phyloP scores from a whole-genome alignment of 2,113 vertebrate species.

The Saguinus imperator region DNA sequence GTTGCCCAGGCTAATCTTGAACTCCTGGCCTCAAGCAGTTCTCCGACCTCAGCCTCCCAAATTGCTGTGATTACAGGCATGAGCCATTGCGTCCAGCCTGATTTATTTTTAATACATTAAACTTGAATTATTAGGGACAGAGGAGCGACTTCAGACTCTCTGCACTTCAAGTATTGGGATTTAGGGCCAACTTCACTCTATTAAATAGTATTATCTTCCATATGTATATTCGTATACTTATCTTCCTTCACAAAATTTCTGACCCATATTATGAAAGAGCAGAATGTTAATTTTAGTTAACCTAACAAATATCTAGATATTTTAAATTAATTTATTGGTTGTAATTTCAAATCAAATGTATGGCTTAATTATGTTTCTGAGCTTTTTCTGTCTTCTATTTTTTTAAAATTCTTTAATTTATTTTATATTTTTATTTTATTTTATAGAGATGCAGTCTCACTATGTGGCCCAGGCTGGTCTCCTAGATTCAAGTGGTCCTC shows the following conservation, averaged over 20 bases:
- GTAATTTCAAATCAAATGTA: not conserved
- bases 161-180: not conserved
- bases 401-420: not conserved
- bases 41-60: no score
- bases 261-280: not conserved
- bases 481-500: no score
- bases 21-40: no score
- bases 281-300: slow-evolving; percentile 9
- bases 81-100: no score
- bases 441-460: no score
- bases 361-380: not conserved
- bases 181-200: not conserved
- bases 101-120: not conserved
- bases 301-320: not conserved
- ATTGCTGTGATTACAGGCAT: no score
- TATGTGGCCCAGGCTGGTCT: no score
- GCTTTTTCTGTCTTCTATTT: not conserved
- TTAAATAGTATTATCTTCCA: not conserved
- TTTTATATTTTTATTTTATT: no score
- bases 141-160: not conserved
- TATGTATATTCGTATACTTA: not conserved
- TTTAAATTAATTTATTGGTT: not conserved
- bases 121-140: slow-evolving; percentile 11
- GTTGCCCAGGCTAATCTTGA: no score
- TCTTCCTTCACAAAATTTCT: not conserved